Evolutionary conservation across 2,888 invertebrate species (phyloP).

Genomic region (Caenorhabditis sp.): DNA sequence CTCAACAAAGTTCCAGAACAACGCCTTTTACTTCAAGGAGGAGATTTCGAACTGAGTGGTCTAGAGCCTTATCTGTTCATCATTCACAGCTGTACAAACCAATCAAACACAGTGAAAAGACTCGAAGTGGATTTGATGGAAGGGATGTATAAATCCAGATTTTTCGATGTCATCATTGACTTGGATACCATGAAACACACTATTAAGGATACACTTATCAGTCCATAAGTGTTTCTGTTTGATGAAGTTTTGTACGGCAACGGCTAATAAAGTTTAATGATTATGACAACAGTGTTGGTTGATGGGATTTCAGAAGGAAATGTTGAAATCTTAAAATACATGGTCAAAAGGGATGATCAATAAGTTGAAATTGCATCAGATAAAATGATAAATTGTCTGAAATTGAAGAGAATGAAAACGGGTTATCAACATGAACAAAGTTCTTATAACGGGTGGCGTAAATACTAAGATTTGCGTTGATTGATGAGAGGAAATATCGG

Average conservation of each 20-base stretch:
- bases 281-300: constrained; percentile 16
- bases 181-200: constrained; percentile 15
- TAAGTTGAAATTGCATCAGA: constrained; percentile 16
- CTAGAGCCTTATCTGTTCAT: constrained; percentile 49
- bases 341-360: background rate
- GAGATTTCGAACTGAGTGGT: constrained; percentile 49
- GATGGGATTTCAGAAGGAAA: background rate
- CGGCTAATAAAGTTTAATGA: background rate
- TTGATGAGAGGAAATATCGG: background rate
- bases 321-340: constrained; percentile 7
- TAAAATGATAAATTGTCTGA: background rate
- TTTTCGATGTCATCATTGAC: constrained; percentile 38
- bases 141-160: constrained; percentile 6
- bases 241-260: background rate
- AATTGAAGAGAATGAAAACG: background rate
- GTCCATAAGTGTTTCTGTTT: background rate
- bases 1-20: constrained; percentile 1
- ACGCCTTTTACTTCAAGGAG: constrained; percentile 14
- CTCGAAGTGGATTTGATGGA: background rate
- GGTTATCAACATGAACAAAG: background rate
- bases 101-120: background rate
- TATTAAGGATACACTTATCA: background rate
- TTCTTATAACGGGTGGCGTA: background rate
- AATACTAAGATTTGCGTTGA: constrained; percentile 16
- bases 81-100: constrained; percentile 3